These are phyloP conservation scores for Sporophila hypoxantha DNA, from an alignment of 2,113 vertebrate species.

Conservation along the genomic window DNA sequence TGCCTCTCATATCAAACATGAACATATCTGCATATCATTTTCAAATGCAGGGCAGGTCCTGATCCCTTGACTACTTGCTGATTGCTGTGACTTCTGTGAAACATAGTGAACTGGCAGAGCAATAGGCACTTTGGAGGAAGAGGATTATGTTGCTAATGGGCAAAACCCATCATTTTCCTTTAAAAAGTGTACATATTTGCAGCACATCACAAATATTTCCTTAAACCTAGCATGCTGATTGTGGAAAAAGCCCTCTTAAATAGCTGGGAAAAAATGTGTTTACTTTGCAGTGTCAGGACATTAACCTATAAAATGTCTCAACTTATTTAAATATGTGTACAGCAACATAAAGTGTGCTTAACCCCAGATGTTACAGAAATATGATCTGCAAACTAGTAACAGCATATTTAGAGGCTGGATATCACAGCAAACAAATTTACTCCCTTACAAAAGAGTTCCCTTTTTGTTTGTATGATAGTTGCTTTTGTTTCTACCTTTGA, in stretches of 20 bases:
- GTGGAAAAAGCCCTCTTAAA: not conserved
- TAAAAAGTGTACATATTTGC: not conserved
- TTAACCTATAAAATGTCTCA: not conserved
- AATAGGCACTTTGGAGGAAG: not conserved
- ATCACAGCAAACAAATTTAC: not conserved
- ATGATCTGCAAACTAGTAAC: not conserved
- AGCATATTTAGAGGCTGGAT: not conserved
- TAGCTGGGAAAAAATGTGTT: not conserved
- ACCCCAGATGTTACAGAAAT: not conserved
- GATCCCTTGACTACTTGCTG: not conserved
- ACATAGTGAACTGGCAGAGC: not conserved
- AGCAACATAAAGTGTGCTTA: not conserved
- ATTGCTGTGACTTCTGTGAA: not conserved
- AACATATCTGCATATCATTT: not conserved
- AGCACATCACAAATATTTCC: not conserved
- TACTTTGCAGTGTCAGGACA: not conserved
- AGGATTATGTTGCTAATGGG: not conserved
- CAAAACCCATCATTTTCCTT: not conserved
- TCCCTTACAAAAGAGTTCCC: not conserved
- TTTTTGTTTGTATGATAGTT: not conserved
- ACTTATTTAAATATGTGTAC: not conserved
- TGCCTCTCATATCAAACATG: not conserved
- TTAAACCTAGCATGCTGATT: not conserved
- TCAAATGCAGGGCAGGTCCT: not conserved
- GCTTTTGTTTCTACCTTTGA: not conserved